Conservation (phyloP, 2,113 vertebrate genomes). For the Eudyptes chrysolophus region DNA sequence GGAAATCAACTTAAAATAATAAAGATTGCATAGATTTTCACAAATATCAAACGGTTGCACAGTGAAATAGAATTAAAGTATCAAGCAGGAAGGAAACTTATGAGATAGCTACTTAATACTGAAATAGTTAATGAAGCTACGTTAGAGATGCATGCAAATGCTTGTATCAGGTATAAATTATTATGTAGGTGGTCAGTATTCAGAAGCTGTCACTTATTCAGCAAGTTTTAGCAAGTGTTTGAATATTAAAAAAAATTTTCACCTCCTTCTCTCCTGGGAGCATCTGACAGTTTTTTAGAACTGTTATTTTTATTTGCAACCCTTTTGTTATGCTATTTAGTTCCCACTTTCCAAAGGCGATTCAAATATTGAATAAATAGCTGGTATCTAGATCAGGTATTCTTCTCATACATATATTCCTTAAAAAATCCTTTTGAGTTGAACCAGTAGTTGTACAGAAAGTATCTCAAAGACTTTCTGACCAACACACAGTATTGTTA, state of each 20-base stretch:
- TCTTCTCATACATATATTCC: neutral
- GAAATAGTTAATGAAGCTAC: neutral
- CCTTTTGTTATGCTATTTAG: neutral
- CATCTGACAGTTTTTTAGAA: neutral
- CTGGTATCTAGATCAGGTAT: neutral
- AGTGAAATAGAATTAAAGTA: neutral
- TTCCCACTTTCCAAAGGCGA: neutral
- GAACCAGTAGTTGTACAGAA: neutral
- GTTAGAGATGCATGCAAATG: neutral
- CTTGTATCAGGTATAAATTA: neutral
- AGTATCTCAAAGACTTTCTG: neutral
- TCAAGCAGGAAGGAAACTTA: neutral
- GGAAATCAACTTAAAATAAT: neutral
- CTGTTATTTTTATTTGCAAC: neutral
- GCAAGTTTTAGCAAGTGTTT: neutral
- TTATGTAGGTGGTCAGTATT: neutral
- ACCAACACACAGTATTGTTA: neutral
- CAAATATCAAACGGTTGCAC: neutral
- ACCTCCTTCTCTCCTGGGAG: neutral
- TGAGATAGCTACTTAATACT: neutral
- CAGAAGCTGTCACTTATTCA: neutral
- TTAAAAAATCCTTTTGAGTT: neutral
- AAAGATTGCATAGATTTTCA: neutral
- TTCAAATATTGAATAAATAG: neutral
- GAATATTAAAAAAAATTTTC: neutral